Percentiles rank a stretch among this genome's conserved stretches.
Evolutionary conservation across 2,888 invertebrate species (phyloP).

Genomic region (Slavum lentiscoides): DNA sequence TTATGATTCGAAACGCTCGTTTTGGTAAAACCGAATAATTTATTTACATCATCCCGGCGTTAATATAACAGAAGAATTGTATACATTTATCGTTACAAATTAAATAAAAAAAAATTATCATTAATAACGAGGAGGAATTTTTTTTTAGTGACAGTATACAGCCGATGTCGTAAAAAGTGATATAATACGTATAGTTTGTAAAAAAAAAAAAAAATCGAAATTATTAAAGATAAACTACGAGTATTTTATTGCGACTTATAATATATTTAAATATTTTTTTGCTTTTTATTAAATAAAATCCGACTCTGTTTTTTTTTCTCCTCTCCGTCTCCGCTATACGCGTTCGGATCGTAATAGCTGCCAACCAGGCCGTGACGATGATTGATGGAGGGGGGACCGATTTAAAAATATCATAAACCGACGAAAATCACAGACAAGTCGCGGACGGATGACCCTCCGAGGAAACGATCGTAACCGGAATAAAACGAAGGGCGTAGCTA

Average conservation of each 20-base stretch:
- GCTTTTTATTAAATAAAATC: constrained; percentile 34
- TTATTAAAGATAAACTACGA: neutral
- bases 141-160: neutral
- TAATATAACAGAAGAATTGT: too few species aligned
- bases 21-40: too few species aligned
- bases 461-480: constrained; percentile 9
- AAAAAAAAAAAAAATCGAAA: neutral
- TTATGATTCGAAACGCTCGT: too few species aligned
- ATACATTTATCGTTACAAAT: neutral
- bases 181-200: neutral
- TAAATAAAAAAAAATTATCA: constrained; percentile 13
- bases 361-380: constrained; percentile 32
- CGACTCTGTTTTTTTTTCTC: neutral
- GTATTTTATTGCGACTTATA: constrained; percentile 14
- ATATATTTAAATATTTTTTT: neutral
- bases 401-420: constrained; percentile 36
- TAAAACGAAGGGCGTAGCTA: constrained; percentile 8
- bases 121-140: neutral
- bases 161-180: neutral
- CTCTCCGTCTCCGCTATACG: neutral
- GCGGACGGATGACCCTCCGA: constrained; percentile 9
- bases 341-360: constrained; percentile 35
- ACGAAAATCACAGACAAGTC: constrained; percentile 30
- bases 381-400: constrained; percentile 20
- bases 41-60: too few species aligned